These are phyloP conservation scores for Lissocephala sabroskyi DNA, from an alignment of 2,888 invertebrate genomes.

Conservation along the genomic window DNA sequence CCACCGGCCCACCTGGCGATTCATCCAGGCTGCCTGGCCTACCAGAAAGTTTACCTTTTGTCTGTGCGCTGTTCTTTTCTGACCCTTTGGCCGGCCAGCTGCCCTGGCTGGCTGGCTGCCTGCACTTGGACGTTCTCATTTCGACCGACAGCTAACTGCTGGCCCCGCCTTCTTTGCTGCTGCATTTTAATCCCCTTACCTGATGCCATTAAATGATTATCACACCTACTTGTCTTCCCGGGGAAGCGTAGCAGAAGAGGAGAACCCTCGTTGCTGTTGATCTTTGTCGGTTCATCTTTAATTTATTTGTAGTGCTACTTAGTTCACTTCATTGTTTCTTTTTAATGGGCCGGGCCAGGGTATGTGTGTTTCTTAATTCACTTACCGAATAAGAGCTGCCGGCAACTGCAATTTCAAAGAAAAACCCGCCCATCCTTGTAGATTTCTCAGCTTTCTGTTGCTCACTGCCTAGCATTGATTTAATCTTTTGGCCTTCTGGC, in stretches of 20 bases:
- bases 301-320: constrained; percentile 37
- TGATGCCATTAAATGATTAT: constrained; percentile 62
- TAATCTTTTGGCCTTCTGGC: too few species aligned
- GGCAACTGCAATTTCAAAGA: too few species aligned
- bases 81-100: background rate
- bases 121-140: constrained; percentile 3
- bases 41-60: too few species aligned
- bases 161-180: constrained; percentile 34
- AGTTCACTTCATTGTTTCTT: constrained; percentile 30
- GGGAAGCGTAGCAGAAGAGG: too few species aligned
- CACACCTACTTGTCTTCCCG: constrained; percentile 37
- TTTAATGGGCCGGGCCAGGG: constrained; percentile 7
- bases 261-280: background rate
- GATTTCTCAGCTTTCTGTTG: too few species aligned
- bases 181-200: constrained; percentile 43
- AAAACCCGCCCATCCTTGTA: too few species aligned
- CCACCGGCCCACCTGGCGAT: too few species aligned
- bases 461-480: too few species aligned
- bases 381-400: background rate
- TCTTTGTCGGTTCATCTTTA: constrained; percentile 32
- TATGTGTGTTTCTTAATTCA: constrained; percentile 21
- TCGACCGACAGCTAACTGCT: constrained; percentile 3
- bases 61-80: background rate
- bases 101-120: too few species aligned
- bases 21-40: too few species aligned